Conservation (phyloP, 2,888 invertebrate species). For the Tortricodes alternella region DNA sequence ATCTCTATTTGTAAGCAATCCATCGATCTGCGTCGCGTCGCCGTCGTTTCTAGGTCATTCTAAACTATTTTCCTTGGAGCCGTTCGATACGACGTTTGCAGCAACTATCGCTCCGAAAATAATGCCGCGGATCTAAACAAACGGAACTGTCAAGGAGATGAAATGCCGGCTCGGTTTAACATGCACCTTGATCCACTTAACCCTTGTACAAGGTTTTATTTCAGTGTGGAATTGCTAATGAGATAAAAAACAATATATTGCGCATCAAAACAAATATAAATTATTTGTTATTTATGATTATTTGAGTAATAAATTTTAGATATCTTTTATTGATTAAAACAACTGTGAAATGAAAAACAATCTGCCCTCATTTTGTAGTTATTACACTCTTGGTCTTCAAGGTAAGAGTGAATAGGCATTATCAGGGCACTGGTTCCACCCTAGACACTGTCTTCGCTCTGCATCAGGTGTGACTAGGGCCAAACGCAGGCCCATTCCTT, state of each 20-base stretch:
- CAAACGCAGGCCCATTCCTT: too few relatives aligned
- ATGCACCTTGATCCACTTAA: conserved; percentile 31
- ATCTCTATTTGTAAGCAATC: conserved; percentile 34
- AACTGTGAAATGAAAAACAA: background rate
- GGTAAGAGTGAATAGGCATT: too few relatives aligned
- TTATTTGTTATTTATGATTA: background rate
- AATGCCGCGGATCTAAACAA: conserved; percentile 45
- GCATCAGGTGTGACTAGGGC: too few relatives aligned
- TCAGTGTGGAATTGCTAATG: conserved; percentile 1
- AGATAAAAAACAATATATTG: background rate
- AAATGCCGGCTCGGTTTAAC: conserved; percentile 33
- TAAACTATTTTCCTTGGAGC: conserved; percentile 47
- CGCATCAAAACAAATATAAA: conserved; percentile 6
- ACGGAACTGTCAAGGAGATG: conserved; percentile 42
- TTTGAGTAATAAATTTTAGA: background rate
- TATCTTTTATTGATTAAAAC: background rate
- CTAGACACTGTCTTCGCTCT: too few relatives aligned
- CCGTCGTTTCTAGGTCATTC: conserved; percentile 64
- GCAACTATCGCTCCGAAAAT: conserved; percentile 41
- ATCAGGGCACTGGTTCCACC: too few relatives aligned
- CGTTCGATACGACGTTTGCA: conserved; percentile 29
- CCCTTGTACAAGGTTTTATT: conserved; percentile 24
- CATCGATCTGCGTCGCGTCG: conserved; percentile 52
- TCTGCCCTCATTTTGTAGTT: too few relatives aligned
- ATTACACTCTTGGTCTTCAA: too few relatives aligned